Evolutionary conservation across 1,140 invertebrate species (phyloP), one percentile per base, ranked within the genome.

Genomic region (Listronotus oregonensis): DNA sequence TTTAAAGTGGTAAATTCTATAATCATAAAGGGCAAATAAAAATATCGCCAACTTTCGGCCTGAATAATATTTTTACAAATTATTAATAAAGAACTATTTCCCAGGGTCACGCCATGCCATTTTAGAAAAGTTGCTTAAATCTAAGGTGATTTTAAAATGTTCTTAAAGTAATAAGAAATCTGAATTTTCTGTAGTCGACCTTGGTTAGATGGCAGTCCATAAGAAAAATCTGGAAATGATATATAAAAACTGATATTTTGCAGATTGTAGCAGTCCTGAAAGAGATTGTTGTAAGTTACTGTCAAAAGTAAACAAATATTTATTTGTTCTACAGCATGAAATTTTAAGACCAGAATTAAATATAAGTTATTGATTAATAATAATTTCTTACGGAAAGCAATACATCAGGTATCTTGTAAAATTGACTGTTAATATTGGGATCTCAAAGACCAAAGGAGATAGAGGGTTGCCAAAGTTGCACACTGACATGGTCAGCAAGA

Each of bases 191-290:
- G 42, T 31, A 11, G 63, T 61, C 57, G 64, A 61, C 52, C 64
- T 66, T 27, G 63, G 32, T 51, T 34, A 58, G 49, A 66, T 50
- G 51, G 64, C 42, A 42, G 57, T 37, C 57, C 57, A 55, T 42
- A 61, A 40, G 46, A 39, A 34, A 51, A 60, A 63, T 66, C 64
- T 66, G 64, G 49, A 66, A 66, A 66, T 60, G 56, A 66, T 49
- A 65, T 39, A 65, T 49, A 51, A 61, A 55, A 58, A 66, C 57
- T 61, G 56, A 66, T 60, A 59, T 60, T 55, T 43, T 46, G 56
- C 57, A 31, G 49, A 7, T 55, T 9, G 42, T 6, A 18, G 52
- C 14, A 47, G 21, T 52, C 56, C 64, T 66, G 64, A 61, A 60
- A 66, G 21, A 42, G n/a, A 37, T 12, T 50, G 46, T 17, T 17